These are phyloP conservation scores for Amblyteles armatorius DNA, from an alignment of 2,888 invertebrate genomes.

Conservation along the genomic window DNA sequence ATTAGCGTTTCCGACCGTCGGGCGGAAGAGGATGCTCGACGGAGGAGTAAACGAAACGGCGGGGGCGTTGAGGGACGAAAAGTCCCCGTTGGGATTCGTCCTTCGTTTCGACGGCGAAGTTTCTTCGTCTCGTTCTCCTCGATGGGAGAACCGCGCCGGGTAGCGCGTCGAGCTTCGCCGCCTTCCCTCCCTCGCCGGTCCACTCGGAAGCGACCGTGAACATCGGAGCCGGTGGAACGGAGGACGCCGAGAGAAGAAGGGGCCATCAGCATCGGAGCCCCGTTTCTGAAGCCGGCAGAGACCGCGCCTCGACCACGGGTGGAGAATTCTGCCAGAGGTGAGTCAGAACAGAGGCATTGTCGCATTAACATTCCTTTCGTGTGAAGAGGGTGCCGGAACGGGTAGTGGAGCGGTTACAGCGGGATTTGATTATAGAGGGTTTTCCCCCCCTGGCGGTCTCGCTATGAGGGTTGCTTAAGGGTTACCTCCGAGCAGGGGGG, in stretches of 20 bases:
- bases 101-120: conserved; percentile 9
- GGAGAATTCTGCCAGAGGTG: conserved; percentile 71
- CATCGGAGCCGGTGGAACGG: conserved; percentile 48
- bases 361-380: conserved; percentile 85
- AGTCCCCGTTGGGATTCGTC: conserved; percentile 68
- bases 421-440: conserved; percentile 84
- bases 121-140: conserved; percentile 6
- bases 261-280: conserved; percentile 43
- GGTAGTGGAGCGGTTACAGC: conserved; percentile 79
- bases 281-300: conserved; percentile 31
- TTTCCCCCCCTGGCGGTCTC: conserved; percentile 72
- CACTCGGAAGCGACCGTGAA: conserved; percentile 44
- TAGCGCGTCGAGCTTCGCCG: conserved; percentile 21
- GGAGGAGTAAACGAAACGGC: conserved; percentile 72
- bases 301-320: conserved; percentile 62
- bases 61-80: conserved; percentile 62
- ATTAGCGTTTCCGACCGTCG: conserved; percentile 25
- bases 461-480: conserved; percentile 66
- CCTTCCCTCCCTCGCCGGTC: not conserved
- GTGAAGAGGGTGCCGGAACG: conserved; percentile 81
- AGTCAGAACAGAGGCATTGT: conserved; percentile 83
- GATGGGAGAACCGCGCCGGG: not conserved
- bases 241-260: conserved; percentile 48
- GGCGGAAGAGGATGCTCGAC: conserved; percentile 61
- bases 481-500: conserved; percentile 52